Evolutionary conservation across 2,113 vertebrate genomes (phyloP).

Genomic region (rabbit (Oryctolagus cuniculus)): mOryCun1.1 NC_091448.1:23934501-23935000

Average conservation of each 20-base stretch:
- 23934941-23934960: too few species aligned
- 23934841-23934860: too few species aligned
- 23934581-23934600: neutral
- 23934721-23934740: slow-evolving; percentile 31
- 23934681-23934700: neutral
- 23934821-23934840: too few species aligned
- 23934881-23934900: too few species aligned
- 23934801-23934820: too few species aligned
- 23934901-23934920: too few species aligned
- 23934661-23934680: neutral
- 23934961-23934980: too few species aligned
- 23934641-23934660: neutral
- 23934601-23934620: neutral
- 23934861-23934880: too few species aligned
- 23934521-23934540: neutral
- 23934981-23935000: too few species aligned
- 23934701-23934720: slow-evolving; percentile 9
- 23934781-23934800: neutral
- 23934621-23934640: neutral
- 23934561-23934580: too few species aligned
- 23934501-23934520: neutral
- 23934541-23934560: too few species aligned
- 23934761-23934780: neutral
- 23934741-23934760: neutral
- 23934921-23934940: too few species aligned